Conservation (phyloP, 1,140 invertebrate genomes). For the honey bee (Apis mellifera) region DNA sequence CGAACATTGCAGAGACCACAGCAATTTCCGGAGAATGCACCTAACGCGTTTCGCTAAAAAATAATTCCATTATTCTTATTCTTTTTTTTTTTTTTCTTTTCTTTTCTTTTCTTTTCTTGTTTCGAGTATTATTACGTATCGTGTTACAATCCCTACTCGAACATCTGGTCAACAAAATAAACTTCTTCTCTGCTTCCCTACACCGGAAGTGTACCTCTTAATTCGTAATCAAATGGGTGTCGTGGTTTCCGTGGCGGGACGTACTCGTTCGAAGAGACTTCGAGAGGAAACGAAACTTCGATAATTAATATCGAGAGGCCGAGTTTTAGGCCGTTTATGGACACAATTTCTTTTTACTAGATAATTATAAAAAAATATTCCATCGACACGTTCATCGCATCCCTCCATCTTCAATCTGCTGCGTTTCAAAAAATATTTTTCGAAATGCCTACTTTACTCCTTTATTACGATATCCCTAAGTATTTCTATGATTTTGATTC, state of each 20-base stretch:
- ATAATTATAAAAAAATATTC: slow-evolving; percentile 42
- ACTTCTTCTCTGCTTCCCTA: slow-evolving; percentile 57
- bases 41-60: slow-evolving; percentile 36
- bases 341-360: slow-evolving; percentile 5
- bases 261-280: background rate
- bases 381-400: slow-evolving; percentile 26
- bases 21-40: background rate
- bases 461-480: background rate
- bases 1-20: slow-evolving; percentile 13
- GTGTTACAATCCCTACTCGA: slow-evolving; percentile 37
- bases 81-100: slow-evolving; percentile 23
- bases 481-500: background rate
- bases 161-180: slow-evolving; percentile 59
- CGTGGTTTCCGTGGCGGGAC: background rate
- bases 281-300: background rate
- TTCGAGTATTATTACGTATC: background rate
- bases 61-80: slow-evolving; percentile 43
- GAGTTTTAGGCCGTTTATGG: slow-evolving; percentile 16
- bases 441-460: background rate
- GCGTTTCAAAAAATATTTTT: slow-evolving; percentile 7
- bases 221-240: slow-evolving; percentile 42
- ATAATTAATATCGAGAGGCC: background rate
- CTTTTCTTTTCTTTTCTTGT: background rate
- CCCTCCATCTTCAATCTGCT: background rate
- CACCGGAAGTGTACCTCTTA: slow-evolving; percentile 38